These are phyloP conservation scores for Pterostichus niger DNA, from an alignment of 2,888 invertebrate genomes.

Conservation along the genomic window DNA sequence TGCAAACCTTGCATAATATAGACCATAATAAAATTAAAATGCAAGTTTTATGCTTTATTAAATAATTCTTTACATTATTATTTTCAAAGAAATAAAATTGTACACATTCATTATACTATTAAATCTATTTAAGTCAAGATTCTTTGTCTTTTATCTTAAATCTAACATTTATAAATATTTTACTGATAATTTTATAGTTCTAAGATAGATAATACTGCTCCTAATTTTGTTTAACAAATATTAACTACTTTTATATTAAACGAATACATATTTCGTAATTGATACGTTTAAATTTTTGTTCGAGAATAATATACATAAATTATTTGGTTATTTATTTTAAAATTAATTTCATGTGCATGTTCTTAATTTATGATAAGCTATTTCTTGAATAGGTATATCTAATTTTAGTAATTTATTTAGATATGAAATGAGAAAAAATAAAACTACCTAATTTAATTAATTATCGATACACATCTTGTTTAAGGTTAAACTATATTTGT, in stretches of 20 bases:
- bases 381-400: too few species aligned
- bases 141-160: constrained; percentile 50
- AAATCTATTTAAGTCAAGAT: constrained; percentile 47
- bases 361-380: not conserved
- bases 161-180: constrained; percentile 48
- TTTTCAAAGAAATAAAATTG: constrained; percentile 38
- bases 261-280: constrained; percentile 22
- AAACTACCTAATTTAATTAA: not conserved
- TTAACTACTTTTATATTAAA: constrained; percentile 41
- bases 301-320: not conserved
- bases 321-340: too few species aligned
- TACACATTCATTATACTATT: constrained; percentile 48
- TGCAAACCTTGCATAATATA: not conserved
- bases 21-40: constrained; percentile 40
- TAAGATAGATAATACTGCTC: constrained; percentile 55
- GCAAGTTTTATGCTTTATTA: constrained; percentile 58
- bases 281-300: constrained; percentile 20
- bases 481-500: too few species aligned
- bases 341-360: not conserved
- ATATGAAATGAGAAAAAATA: not conserved
- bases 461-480: too few species aligned
- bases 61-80: constrained; percentile 48
- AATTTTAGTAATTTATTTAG: not conserved
- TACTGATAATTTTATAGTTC: constrained; percentile 32
- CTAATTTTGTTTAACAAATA: constrained; percentile 53